Evolutionary conservation across 2,797 vertebrate genomes (phyloP).

Genomic region (Microctenopoma stevenorrisi): DNA sequence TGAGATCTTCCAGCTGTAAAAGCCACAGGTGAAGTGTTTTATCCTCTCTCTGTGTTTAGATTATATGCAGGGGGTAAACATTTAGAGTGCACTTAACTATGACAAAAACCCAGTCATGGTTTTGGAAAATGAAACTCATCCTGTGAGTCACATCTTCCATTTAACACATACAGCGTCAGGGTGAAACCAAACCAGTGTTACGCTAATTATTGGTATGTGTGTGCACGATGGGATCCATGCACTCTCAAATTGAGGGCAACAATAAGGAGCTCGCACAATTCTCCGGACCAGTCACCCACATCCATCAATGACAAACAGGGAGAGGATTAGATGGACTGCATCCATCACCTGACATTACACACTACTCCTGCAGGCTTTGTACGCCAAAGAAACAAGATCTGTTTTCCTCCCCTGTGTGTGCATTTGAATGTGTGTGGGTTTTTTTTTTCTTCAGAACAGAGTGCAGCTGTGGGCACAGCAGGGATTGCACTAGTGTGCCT

Average conservation of each 20-base stretch:
- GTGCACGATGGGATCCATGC: conserved; percentile 20
- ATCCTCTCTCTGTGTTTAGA: conserved; percentile 41
- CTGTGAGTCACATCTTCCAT: conserved; percentile 39
- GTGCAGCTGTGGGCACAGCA: conserved; percentile 37
- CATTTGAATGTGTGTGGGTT: background rate
- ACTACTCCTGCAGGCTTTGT: conserved; percentile 33
- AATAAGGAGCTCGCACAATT: conserved; percentile 47
- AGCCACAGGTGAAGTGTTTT: conserved; percentile 59
- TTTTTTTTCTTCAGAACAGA: conserved; percentile 11
- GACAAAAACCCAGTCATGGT: conserved; percentile 9
- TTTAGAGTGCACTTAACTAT: conserved; percentile 31
- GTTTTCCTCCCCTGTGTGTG: conserved; percentile 10
- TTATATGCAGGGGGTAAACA: conserved; percentile 40
- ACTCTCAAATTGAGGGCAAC: conserved; percentile 11
- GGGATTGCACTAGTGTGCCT: conserved; percentile 15
- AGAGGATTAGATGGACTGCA: conserved; percentile 50
- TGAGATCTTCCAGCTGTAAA: conserved; percentile 41
- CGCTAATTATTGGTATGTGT: conserved; percentile 6
- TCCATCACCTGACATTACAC: conserved; percentile 53
- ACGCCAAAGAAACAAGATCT: conserved; percentile 41
- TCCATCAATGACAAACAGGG: conserved; percentile 57
- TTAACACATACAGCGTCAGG: conserved; percentile 19
- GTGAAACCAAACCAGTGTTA: conserved; percentile 14
- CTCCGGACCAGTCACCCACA: conserved; percentile 35
- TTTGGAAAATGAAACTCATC: conserved; percentile 32